These are phyloP conservation scores for Lota lota DNA, from an alignment of 2,113 vertebrate genomes.

Conservation along the genomic window DNA sequence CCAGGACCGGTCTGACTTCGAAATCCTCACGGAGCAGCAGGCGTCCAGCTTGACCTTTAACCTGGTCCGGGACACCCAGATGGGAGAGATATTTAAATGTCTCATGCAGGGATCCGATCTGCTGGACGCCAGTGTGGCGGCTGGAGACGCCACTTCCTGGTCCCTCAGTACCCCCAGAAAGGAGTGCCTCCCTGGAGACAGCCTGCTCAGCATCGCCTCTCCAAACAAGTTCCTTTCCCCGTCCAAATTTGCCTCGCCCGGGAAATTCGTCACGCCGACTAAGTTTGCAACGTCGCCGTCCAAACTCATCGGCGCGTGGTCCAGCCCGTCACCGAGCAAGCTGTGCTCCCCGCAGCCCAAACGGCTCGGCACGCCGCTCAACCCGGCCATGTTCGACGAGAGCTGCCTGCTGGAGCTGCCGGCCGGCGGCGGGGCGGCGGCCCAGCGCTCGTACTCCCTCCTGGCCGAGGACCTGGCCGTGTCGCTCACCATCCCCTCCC, in stretches of 20 bases:
- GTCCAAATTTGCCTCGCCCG: constrained; percentile 68
- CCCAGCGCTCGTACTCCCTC: constrained; percentile 79
- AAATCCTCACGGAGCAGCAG: constrained; percentile 92
- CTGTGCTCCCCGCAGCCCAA: constrained; percentile 64
- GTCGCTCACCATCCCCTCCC: constrained; percentile 93
- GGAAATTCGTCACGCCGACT: constrained; percentile 56
- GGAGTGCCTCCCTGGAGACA: constrained; percentile 68
- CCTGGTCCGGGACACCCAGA: constrained; percentile 92
- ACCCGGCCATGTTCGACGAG: constrained; percentile 90
- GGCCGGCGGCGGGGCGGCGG: constrained; percentile 60
- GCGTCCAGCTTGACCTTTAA: constrained; percentile 91
- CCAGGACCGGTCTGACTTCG: constrained; percentile 80
- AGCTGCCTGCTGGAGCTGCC: constrained; percentile 92
- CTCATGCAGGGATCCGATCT: constrained; percentile 91
- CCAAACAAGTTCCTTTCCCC: constrained; percentile 68
- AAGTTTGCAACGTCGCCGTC: constrained; percentile 47
- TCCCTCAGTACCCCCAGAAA: constrained; percentile 83
- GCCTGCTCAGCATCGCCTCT: constrained; percentile 60
- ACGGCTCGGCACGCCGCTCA: constrained; percentile 68
- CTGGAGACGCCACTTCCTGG: constrained; percentile 76
- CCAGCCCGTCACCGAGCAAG: constrained; percentile 79
- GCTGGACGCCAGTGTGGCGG: constrained; percentile 72
- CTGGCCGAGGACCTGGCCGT: constrained; percentile 92
- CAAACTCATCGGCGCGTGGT: constrained; percentile 76
- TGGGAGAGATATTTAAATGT: constrained; percentile 97